Percentiles rank a stretch among this genome's conserved stretches.
Conservation (phyloP, 2,888 invertebrate genomes). For the Tenthredo distinguenda region DNA sequence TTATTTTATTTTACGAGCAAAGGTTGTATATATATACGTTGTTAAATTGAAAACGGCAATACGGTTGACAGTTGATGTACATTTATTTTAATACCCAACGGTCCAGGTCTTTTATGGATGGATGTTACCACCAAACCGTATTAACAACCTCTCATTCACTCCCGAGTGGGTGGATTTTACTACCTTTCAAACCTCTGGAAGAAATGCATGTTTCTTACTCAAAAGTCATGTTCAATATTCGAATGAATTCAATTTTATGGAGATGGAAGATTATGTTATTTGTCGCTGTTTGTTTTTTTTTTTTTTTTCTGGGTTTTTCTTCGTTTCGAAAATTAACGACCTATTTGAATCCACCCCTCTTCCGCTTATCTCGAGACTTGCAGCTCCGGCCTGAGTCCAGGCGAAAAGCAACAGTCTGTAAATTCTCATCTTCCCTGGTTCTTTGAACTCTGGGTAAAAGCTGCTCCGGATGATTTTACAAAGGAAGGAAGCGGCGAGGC, state of each 20-base stretch:
- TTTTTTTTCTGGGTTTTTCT: not conserved
- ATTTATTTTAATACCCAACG: conserved; percentile 22
- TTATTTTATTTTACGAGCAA: conserved; percentile 7
- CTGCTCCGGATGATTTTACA: not conserved
- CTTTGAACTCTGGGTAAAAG: not conserved
- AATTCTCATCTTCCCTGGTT: not conserved
- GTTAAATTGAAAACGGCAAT: conserved; percentile 28
- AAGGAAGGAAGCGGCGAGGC: not conserved
- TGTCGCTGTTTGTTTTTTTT: not conserved
- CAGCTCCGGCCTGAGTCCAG: not conserved
- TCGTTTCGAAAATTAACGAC: conserved; percentile 4
- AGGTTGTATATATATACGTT: not conserved
- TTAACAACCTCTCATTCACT: conserved; percentile 16
- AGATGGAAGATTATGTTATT: not conserved
- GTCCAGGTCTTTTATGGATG: not conserved
- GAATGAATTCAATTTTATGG: not conserved
- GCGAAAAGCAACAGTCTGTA: not conserved
- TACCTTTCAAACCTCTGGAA: not conserved
- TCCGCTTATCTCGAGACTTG: not conserved
- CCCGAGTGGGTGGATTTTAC: not conserved
- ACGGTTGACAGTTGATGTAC: conserved; percentile 39
- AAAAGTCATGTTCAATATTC: not conserved
- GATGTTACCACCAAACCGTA: conserved; percentile 19
- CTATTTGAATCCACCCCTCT: not conserved
- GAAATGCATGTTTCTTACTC: not conserved